Conservation (phyloP, 2,113 vertebrate genomes). For the Pomatostomus ruficeps region DNA sequence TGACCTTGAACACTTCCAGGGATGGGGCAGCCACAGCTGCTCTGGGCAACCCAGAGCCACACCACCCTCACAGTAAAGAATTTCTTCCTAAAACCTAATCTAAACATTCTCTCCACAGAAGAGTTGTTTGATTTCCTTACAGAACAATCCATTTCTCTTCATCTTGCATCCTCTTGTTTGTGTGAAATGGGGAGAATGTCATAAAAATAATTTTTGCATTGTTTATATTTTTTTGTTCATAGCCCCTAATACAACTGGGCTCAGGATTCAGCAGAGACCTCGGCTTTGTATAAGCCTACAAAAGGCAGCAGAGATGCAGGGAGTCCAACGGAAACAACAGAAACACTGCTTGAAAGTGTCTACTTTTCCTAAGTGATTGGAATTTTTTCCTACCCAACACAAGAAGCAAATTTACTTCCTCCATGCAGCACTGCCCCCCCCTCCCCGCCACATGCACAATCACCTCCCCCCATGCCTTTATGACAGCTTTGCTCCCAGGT, state of each 20-base stretch:
- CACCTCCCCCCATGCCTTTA: neutral
- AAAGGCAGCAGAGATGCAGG: neutral
- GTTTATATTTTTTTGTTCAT: neutral
- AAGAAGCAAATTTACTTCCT: neutral
- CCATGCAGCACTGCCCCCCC: no score
- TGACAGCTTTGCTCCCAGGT: neutral
- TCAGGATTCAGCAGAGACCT: neutral
- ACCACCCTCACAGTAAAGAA: neutral
- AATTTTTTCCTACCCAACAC: neutral
- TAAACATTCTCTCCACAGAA: neutral
- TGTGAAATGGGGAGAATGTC: neutral
- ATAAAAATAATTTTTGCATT: neutral
- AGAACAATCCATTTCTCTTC: neutral
- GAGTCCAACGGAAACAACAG: neutral
- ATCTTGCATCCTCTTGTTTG: neutral
- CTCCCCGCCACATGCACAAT: neutral
- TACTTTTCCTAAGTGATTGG: neutral
- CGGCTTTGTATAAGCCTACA: neutral
- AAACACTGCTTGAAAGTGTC: neutral
- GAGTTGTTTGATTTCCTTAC: neutral
- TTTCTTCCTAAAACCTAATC: neutral
- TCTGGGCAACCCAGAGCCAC: neutral
- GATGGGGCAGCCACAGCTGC: rapidly evolving
- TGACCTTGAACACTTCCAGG: no score
- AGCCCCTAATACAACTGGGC: neutral